Evolutionary conservation across 2,113 vertebrate genomes (phyloP).

Genomic region (Pardalotus punctatus): DNA sequence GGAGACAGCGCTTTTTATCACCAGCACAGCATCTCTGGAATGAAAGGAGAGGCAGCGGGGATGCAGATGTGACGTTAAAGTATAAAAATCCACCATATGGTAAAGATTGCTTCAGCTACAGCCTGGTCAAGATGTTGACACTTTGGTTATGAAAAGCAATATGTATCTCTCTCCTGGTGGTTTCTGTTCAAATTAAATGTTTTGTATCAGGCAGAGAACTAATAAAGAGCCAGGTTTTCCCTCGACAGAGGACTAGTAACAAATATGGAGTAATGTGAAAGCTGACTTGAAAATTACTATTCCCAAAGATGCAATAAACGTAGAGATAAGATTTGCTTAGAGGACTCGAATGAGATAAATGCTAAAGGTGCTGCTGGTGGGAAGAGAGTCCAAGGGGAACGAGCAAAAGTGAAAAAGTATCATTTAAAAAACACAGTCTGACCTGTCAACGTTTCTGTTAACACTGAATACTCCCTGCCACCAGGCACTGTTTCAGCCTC

Average conservation of each 20-base stretch:
- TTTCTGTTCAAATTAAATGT: slow-evolving; percentile 79
- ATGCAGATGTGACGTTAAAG: slow-evolving; percentile 55
- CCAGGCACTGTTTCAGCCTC: not conserved
- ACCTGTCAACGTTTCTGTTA: slow-evolving; percentile 68
- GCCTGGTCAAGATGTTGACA: slow-evolving; percentile 72
- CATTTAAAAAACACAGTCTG: slow-evolving; percentile 49
- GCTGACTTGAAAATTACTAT: slow-evolving; percentile 75
- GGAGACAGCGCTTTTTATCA: slow-evolving; percentile 48
- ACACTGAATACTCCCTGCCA: slow-evolving; percentile 30
- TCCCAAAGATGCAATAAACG: slow-evolving; percentile 74
- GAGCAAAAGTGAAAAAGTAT: not conserved
- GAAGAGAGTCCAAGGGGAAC: slow-evolving; percentile 9
- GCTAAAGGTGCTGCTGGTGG: slow-evolving; percentile 66
- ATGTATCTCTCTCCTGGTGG: slow-evolving; percentile 71
- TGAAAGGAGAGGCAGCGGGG: slow-evolving; percentile 60
- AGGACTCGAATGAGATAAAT: slow-evolving; percentile 70
- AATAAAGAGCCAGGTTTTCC: slow-evolving; percentile 74
- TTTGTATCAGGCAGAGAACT: slow-evolving; percentile 74
- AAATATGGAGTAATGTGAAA: slow-evolving; percentile 77
- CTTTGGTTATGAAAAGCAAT: slow-evolving; percentile 74
- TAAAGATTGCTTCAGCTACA: slow-evolving; percentile 65
- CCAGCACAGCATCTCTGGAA: slow-evolving; percentile 31
- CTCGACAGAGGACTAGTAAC: slow-evolving; percentile 64
- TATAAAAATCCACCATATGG: slow-evolving; percentile 71
- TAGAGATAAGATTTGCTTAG: slow-evolving; percentile 69